phyloP scores from a whole-genome alignment of 2,888 invertebrate species.

The Xiphydria camelus region DNA sequence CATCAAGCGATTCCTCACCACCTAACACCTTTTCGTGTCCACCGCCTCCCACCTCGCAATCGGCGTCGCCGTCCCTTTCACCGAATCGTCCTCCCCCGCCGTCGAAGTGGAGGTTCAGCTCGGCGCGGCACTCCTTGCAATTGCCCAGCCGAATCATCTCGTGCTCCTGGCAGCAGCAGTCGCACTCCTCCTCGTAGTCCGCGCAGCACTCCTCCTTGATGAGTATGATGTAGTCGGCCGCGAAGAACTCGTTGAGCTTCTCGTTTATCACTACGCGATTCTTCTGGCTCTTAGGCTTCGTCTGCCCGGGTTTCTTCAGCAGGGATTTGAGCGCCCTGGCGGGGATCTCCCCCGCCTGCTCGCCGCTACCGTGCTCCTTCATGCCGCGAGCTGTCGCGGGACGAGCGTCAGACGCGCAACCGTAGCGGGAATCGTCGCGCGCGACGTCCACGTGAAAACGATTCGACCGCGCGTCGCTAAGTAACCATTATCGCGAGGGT shows the following conservation, averaged over 20 bases:
- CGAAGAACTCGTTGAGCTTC: constrained; percentile 87
- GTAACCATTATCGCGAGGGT: too few relatives aligned
- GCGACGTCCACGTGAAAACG: too few relatives aligned
- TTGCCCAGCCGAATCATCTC: constrained; percentile 68
- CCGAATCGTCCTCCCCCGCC: constrained; percentile 50
- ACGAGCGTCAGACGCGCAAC: too few relatives aligned
- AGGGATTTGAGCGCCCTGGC: constrained; percentile 66
- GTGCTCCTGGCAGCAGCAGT: constrained; percentile 72
- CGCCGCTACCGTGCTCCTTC: constrained; percentile 18
- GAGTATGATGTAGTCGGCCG: constrained; percentile 88
- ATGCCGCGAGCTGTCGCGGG: too few relatives aligned
- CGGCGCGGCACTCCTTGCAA: constrained; percentile 59
- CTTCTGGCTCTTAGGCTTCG: constrained; percentile 65
- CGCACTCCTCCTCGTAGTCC: constrained; percentile 76
- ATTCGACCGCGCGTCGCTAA: too few relatives aligned
- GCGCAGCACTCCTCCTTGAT: constrained; percentile 86
- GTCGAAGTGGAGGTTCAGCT: constrained; percentile 54
- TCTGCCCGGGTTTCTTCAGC: constrained; percentile 74
- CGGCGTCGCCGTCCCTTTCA: constrained; percentile 33
- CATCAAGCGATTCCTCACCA: constrained; percentile 33
- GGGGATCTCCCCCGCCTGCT: constrained; percentile 39
- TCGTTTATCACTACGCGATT: constrained; percentile 88
- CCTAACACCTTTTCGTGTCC: constrained; percentile 40
- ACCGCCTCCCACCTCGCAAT: constrained; percentile 57
- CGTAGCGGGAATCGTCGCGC: too few relatives aligned